Conservation (phyloP, 2,888 invertebrate genomes). For the Digitonthophagus gazella region DNA sequence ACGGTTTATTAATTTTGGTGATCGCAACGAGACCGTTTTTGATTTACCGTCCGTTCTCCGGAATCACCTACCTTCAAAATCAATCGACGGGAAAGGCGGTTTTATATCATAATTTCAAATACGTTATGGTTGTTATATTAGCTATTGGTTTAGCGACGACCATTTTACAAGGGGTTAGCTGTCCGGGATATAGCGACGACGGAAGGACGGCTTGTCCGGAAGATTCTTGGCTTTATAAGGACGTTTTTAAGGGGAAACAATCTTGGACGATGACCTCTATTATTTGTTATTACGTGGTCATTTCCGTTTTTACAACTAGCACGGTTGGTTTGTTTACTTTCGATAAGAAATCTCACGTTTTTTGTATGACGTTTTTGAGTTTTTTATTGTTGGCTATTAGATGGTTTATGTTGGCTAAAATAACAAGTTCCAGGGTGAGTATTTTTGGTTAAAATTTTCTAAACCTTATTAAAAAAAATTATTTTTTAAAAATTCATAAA, state of each 20-base stretch:
- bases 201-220: conserved; percentile 11
- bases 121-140: conserved; percentile 14
- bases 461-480: no score
- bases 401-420: conserved; percentile 25
- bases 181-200: conserved; percentile 2
- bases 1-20: conserved; percentile 16
- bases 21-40: conserved; percentile 20
- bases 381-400: conserved; percentile 20
- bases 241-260: conserved; percentile 6
- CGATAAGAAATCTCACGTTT: conserved; percentile 1
- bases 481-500: no score
- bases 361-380: conserved; percentile 9
- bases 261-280: conserved; percentile 6
- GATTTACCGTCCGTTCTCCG: conserved; percentile 26
- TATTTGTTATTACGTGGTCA: conserved; percentile 18
- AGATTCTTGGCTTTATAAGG: conserved; percentile 23
- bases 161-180: conserved; percentile 25
- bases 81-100: conserved; percentile 19
- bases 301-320: conserved; percentile 18
- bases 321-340: conserved; percentile 18
- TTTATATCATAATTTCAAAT: conserved; percentile 20
- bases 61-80: conserved; percentile 25
- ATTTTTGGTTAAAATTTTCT: background rate
- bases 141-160: conserved; percentile 17
- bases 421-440: conserved; percentile 25